Percentiles rank a stretch among this genome's conserved stretches.
phyloP scores from a whole-genome alignment of 37 sponge, comb jelly and placozoan genomes.

The Oscarella lobularis region DNA sequence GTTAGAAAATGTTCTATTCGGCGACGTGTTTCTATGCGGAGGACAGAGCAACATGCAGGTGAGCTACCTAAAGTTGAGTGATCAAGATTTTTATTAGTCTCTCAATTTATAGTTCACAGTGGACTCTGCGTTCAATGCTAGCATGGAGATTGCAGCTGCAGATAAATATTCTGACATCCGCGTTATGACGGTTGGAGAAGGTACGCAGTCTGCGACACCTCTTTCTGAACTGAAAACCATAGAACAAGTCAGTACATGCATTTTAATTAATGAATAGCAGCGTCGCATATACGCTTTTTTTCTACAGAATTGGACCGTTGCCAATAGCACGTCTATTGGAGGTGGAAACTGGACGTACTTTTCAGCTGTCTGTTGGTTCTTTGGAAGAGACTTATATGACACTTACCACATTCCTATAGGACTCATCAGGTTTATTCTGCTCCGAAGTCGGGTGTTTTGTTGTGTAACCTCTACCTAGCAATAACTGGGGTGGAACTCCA shows the following conservation, averaged over 20 bases:
- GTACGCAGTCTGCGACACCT: neutral
- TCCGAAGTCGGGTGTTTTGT: neutral
- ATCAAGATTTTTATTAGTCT: slow-evolving; percentile 5
- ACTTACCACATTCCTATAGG: slow-evolving; percentile 4
- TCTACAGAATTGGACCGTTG: slow-evolving; percentile 4
- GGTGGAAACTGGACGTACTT: slow-evolving; percentile 28
- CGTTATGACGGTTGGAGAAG: neutral
- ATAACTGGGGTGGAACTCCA: neutral
- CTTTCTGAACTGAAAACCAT: neutral
- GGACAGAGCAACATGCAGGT: slow-evolving; percentile 75
- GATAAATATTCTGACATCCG: neutral
- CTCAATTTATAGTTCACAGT: slow-evolving; percentile 9
- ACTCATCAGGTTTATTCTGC: slow-evolving; percentile 3
- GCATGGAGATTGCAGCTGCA: slow-evolving; percentile 24
- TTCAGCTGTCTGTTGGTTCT: slow-evolving; percentile 61
- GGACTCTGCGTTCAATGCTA: slow-evolving; percentile 42
- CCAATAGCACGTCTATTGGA: slow-evolving; percentile 8
- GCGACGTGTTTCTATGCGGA: slow-evolving; percentile 61
- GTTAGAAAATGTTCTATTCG: slow-evolving; percentile 49
- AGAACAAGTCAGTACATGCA: slow-evolving; percentile 8
- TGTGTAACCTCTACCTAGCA: neutral
- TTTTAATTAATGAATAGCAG: too few relatives aligned
- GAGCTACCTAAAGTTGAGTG: too few relatives aligned
- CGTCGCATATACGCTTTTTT: too few relatives aligned
- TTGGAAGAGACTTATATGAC: slow-evolving; percentile 37